Base-by-base conservation (phyloP, 2,797 vertebrate genomes). In the Holocentrus rufus region DNA sequence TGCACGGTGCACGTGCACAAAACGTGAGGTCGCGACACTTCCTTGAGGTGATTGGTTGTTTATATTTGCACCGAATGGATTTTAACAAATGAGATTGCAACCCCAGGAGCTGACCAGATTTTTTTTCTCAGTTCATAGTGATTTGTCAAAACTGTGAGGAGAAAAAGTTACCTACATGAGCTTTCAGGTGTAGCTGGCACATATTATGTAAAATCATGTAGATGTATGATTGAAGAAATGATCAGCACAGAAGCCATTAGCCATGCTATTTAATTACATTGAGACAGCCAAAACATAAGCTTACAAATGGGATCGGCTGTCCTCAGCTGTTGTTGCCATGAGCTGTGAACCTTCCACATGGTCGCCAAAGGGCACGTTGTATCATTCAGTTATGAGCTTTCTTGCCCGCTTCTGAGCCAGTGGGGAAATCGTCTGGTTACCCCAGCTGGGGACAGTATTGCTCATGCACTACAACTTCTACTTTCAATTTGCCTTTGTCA, bases 251-350 rank as follows among this genome's bases (percentile, higher is more conserved):
- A 77, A 72, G 25, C 25, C 25, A 83, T 84, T 73, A 84, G 63
- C 63, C 57, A 49, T 50, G 53, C 68, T 58, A 59, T 60, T 83
- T 53, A 56, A 70, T 72, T 82, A 70, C 72, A 73, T 72, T 46
- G 70, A 80, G 44, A 79, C 66, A 46, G 80, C 80, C 52, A 69
- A 84, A 71, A 83, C 80, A 77, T 70, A 77, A 73, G 72, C 52
- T 61, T 67, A 69, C 78, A 82, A 85, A 84, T 79, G 74, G 72
- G 65, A 84, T 91, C 82, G 86, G 80, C 79, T 85, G 78, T 72
- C 76, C 65, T 80, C 65, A 55, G 74, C 66, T 61, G 67, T 63
- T 60, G 59, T 65, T 80, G 79, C 84, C 76, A 79, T 77, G 76
- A 63, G 65, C 71, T 53, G 25, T 30, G 65, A 72, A 74, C 73